Evolutionary conservation across 2,888 invertebrate species (phyloP).

Genomic region (Agriopis leucophaearia): DNA sequence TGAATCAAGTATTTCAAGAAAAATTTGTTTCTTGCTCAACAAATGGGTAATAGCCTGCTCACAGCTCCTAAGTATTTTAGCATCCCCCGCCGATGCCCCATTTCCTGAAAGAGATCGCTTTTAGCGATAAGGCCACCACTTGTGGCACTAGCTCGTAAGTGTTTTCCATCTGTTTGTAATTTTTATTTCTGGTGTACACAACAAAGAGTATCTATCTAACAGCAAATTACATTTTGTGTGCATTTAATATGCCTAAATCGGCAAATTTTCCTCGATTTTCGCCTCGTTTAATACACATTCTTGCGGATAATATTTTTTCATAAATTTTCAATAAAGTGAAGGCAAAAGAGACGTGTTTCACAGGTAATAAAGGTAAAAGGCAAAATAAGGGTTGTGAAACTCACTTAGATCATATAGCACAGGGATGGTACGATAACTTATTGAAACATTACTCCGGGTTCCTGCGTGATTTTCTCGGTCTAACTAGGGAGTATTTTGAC

Average conservation of each 20-base stretch:
- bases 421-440: neutral
- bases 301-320: constrained; percentile 11
- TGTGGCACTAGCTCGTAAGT: too few relatives aligned
- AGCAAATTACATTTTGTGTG: constrained; percentile 9
- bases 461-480: neutral
- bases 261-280: neutral
- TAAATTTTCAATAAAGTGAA: constrained; percentile 9
- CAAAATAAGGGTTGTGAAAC: constrained; percentile 13
- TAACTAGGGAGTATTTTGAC: neutral
- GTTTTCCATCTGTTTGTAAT: too few relatives aligned
- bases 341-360: constrained; percentile 7
- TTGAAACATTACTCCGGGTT: constrained; percentile 13
- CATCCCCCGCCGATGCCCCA: too few relatives aligned
- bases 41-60: neutral
- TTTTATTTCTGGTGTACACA: too few relatives aligned
- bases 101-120: too few relatives aligned
- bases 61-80: too few relatives aligned
- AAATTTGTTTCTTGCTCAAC: neutral
- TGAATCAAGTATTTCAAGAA: too few relatives aligned
- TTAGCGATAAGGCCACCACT: too few relatives aligned
- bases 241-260: constrained; percentile 5
- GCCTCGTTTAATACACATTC: neutral
- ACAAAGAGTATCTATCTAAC: too few relatives aligned
- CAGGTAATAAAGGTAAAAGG: constrained; percentile 1
- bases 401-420: constrained; percentile 18